Conservation (phyloP, 2,888 invertebrate species). For the Pristionchus japonicus region DNA sequence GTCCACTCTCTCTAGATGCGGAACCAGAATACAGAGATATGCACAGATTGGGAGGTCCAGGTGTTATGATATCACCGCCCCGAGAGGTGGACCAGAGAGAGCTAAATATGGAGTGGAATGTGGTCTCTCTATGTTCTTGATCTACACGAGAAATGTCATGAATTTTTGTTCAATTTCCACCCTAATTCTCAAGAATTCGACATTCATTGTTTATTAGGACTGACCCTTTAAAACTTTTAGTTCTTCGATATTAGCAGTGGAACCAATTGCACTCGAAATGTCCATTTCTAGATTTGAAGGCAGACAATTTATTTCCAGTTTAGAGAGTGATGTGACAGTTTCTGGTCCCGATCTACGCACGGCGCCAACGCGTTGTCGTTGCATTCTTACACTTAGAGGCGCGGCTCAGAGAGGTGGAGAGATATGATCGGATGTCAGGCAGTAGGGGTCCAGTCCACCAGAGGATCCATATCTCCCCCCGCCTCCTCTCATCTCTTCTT, state of each 20-base stretch:
- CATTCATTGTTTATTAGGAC: no score
- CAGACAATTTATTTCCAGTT: no score
- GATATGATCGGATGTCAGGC: constrained; percentile 30
- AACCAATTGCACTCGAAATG: no score
- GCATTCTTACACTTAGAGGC: constrained; percentile 30
- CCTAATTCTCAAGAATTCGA: no score
- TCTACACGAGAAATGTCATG: no score
- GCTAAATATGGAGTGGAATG: not conserved
- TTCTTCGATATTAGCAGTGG: no score
- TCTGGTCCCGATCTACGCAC: not conserved
- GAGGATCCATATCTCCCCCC: not conserved
- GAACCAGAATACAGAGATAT: not conserved
- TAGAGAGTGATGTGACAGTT: not conserved
- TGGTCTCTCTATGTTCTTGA: not conserved
- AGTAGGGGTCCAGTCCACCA: constrained; percentile 23
- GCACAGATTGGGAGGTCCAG: not conserved
- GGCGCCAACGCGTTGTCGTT: not conserved
- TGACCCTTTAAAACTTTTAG: no score
- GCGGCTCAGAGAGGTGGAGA: not conserved
- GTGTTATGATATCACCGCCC: not conserved
- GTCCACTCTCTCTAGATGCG: not conserved
- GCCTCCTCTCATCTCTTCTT: not conserved
- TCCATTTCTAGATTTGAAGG: no score
- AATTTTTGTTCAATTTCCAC: no score
- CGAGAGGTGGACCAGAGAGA: not conserved